Conservation (phyloP, 2,113 vertebrate genomes). For the Rhinoderma darwinii region DNA sequence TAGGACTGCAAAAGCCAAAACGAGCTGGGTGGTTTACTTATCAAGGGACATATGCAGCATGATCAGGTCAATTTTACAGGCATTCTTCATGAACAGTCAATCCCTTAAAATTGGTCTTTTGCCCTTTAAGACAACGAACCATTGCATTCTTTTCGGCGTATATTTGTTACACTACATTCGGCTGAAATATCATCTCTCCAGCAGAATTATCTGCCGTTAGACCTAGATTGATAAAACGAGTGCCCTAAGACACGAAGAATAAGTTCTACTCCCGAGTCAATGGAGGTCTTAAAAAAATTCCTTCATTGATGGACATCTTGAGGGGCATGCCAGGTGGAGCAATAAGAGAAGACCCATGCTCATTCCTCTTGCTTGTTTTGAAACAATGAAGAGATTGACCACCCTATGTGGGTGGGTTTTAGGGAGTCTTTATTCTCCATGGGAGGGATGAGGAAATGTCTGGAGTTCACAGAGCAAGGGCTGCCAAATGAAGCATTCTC, state of each 20-base stretch:
- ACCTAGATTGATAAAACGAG: background rate
- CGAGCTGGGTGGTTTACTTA: background rate
- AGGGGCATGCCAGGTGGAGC: background rate
- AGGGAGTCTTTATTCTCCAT: conserved; percentile 78
- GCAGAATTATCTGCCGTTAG: no score
- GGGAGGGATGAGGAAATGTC: conserved; percentile 89
- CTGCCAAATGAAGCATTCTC: conserved; percentile 84
- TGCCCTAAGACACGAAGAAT: background rate
- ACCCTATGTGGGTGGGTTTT: conserved; percentile 71
- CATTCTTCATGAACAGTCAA: background rate
- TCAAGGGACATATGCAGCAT: background rate
- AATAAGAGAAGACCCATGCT: background rate
- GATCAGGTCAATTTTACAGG: background rate
- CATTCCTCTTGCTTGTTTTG: conserved; percentile 80
- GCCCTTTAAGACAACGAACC: background rate
- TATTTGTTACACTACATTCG: background rate
- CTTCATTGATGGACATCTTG: conserved; percentile 9
- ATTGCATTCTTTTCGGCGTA: conserved; percentile 3
- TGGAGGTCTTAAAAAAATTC: background rate
- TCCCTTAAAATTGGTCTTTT: background rate
- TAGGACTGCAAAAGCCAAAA: background rate
- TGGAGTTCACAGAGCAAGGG: conserved; percentile 90
- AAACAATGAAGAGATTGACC: conserved; percentile 80
- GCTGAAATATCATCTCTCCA: background rate
- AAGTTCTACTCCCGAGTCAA: background rate